Evolutionary conservation across 2,888 invertebrate species (phyloP), one percentile per base, ranked within the genome.

Genomic region (Mongoloraphidia duomilia): DNA sequence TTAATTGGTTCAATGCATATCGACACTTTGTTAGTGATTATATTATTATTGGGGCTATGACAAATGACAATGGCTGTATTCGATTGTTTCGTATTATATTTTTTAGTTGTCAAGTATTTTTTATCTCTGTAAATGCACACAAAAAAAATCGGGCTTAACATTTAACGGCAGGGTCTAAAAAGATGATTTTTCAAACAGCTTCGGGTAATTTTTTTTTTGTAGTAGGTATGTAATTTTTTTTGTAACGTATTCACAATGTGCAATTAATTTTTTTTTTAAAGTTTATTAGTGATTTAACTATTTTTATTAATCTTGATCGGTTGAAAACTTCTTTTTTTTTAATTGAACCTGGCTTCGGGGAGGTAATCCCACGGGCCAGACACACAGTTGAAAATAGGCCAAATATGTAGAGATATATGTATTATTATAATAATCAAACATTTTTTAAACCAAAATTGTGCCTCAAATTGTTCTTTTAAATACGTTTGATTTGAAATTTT

Each of bases 71-170:
- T 53, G 50, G 48, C 47, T 50, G 49, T 50, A 50, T 49, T 52
- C 48, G 49, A 52, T 50, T 54, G 52, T 50, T 53, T 53, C 52
- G 54, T 53, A 53, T 54, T 53, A 53, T 53, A 47, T 50, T 49
- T 50, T 49, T 52, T 47, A 51, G 49, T 34, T 45, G 48, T 49
- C 50, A 51, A 52, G 51, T 54, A 50, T 48, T 54, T 50, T 54
- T 47, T 53, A 46, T 53, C 50, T 26, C 6, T 26, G 6, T 26
- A 26, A 26, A 26, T 26, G 26, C 26, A 26, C 26, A 26, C 26
- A 26, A 26, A 26, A 26, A n/a, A 26, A 26, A 26, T 26, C 26
- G 26, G 26, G 6, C 6, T 26, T 26, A 26, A 26, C 26, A 26
- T 26, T 17, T 26, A 26, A 26, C 26, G 3, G 26, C 26, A 26